These are phyloP conservation scores for Myotis yumanensis DNA, from an alignment of 2,113 vertebrate species.

Conservation along the genomic window DNA sequence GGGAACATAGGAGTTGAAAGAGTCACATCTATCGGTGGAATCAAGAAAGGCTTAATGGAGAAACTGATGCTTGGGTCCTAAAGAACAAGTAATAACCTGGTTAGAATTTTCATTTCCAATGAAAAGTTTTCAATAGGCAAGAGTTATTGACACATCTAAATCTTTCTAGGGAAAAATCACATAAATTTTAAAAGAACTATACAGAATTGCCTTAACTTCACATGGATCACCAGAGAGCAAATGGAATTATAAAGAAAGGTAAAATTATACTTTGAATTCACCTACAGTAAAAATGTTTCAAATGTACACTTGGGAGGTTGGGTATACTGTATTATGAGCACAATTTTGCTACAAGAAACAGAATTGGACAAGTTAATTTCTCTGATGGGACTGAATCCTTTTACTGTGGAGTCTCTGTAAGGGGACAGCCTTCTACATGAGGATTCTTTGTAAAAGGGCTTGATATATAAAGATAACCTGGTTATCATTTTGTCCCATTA, in stretches of 20 bases:
- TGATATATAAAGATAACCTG: conserved; percentile 52
- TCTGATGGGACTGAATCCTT: conserved; percentile 66
- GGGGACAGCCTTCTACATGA: conserved; percentile 8
- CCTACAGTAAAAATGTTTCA: conserved; percentile 71
- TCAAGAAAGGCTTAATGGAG: not conserved
- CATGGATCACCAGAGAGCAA: conserved; percentile 61
- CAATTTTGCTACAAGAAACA: conserved; percentile 62
- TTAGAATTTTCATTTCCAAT: not conserved
- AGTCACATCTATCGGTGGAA: not conserved
- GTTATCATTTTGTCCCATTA: conserved; percentile 35
- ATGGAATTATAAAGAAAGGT: conserved; percentile 62
- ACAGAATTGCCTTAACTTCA: conserved; percentile 57
- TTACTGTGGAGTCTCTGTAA: conserved; percentile 59
- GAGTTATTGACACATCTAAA: conserved; percentile 51
- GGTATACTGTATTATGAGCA: conserved; percentile 42
- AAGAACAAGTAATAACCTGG: not conserved
- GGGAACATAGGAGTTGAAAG: not conserved
- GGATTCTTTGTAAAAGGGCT: conserved; percentile 55
- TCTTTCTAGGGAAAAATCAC: conserved; percentile 58
- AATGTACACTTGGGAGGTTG: conserved; percentile 64
- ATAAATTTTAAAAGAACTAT: conserved; percentile 72
- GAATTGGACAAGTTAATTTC: conserved; percentile 62
- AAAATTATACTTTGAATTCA: conserved; percentile 75
- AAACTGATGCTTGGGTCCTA: not conserved
- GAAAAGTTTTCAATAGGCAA: conserved; percentile 38